phyloP scores from a whole-genome alignment of 1,140 invertebrate genomes.

The Penaeus indicus region DNA sequence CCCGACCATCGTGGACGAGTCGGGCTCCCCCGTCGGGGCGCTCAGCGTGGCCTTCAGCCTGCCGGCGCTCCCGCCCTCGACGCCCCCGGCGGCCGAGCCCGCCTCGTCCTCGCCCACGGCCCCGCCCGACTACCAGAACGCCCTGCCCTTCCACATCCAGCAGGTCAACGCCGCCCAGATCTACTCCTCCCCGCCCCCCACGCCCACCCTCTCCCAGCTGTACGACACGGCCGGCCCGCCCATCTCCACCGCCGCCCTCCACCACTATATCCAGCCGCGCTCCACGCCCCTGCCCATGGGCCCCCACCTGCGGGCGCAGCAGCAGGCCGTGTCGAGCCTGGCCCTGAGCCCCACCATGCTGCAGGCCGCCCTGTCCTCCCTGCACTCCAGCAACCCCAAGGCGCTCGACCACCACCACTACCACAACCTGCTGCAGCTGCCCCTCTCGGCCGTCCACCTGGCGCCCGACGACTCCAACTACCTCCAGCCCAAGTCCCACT shows the following conservation, averaged over 20 bases:
- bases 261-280: constrained; percentile 63
- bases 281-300: constrained; percentile 50
- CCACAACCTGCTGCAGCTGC: constrained; percentile 53
- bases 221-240: constrained; percentile 65
- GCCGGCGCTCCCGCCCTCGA: constrained; percentile 49
- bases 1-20: constrained; percentile 28
- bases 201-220: constrained; percentile 63
- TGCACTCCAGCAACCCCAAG: constrained; percentile 43
- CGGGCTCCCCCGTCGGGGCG: constrained; percentile 7
- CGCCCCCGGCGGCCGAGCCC: constrained; percentile 51
- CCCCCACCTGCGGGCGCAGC: constrained; percentile 47
- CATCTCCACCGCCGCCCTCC: constrained; percentile 37
- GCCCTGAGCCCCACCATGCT: constrained; percentile 56
- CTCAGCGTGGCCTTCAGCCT: constrained; percentile 49
- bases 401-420: constrained; percentile 50
- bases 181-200: constrained; percentile 64
- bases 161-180: constrained; percentile 65
- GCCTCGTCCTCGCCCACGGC: constrained; percentile 50
- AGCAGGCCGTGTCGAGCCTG: constrained; percentile 43
- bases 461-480: constrained; percentile 58
- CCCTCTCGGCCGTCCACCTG: constrained; percentile 50
- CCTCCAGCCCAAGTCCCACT: constrained; percentile 58
- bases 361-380: constrained; percentile 54
- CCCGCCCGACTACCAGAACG: constrained; percentile 64
- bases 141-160: constrained; percentile 63